Conservation (phyloP, 2,888 invertebrate species). For the Nomada hirtipes region DNA sequence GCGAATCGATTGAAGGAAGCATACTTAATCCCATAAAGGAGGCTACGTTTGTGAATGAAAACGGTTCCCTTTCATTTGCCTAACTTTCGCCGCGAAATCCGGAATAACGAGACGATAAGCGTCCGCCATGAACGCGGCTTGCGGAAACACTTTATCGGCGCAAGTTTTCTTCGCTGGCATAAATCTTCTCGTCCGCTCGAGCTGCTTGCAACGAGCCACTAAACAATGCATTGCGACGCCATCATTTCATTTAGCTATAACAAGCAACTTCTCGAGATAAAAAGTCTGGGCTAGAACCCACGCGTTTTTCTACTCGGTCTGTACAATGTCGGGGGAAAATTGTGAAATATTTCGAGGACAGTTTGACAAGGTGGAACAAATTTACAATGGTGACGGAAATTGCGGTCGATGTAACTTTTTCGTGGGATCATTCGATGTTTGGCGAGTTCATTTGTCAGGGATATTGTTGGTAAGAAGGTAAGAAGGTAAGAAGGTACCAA, state of each 20-base stretch:
- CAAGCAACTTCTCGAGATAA: slow-evolving; percentile 15
- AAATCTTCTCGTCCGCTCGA: slow-evolving; percentile 55
- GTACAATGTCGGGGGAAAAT: neutral
- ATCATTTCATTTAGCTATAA: slow-evolving; percentile 51
- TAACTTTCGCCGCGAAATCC: slow-evolving; percentile 51
- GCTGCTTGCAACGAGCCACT: slow-evolving; percentile 31
- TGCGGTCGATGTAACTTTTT: too few relatives aligned
- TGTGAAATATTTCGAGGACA: neutral
- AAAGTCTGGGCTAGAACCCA: too few relatives aligned
- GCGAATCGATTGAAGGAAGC: neutral
- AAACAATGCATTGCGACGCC: slow-evolving; percentile 55
- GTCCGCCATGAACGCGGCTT: slow-evolving; percentile 44
- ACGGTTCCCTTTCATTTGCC: slow-evolving; percentile 51
- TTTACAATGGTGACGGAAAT: too few relatives aligned
- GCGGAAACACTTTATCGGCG: slow-evolving; percentile 56
- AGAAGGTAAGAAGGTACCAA: too few relatives aligned
- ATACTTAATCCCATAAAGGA: neutral
- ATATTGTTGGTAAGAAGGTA: too few relatives aligned
- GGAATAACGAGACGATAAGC: slow-evolving; percentile 61
- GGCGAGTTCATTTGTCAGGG: too few relatives aligned
- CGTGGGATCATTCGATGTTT: too few relatives aligned
- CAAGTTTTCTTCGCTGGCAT: slow-evolving; percentile 57
- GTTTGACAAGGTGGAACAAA: too few relatives aligned
- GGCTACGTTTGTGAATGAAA: slow-evolving; percentile 36
- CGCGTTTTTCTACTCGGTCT: neutral